Base-by-base conservation (phyloP, 2,113 vertebrate species). In the Acrocephalus kingi region DNA sequence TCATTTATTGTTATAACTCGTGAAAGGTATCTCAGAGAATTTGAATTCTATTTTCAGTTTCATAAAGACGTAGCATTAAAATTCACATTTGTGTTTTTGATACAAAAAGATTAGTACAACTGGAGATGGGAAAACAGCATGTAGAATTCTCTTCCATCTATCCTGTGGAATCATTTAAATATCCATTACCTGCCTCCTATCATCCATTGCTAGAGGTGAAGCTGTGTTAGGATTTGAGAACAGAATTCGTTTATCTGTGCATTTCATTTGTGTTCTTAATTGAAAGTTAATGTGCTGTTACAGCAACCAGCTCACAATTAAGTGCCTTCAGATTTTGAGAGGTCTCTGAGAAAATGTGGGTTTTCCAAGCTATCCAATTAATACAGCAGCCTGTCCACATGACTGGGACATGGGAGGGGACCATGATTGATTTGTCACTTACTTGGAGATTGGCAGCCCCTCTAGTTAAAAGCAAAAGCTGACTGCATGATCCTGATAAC, bases 31-130 rank as follows among this genome's bases (percentile, higher is more conserved):
- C 76, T 24, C 46, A 46, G 23, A 73, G 59, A 81, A 75, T 78
- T 69, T 85, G 55, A 86, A 67, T 90, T 87, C 63, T 64, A 27
- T 84, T 95, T 95, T 69, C 62, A 45, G 51, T 79, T 94, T 92
- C 55, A 55, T 81, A 85, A 89, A 89, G 79, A 48, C 5, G 2
- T 80, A 31, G 33, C 61, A 55, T 81, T 89, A 79, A 81, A 95
- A 89, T 85, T 87, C 66, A 72, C 22, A 7, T 76, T 80, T 69
- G 33, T 55, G 43, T 19, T 87, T 85, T 87, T 62, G 33, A 30
- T 84, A 49, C 8, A 7, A 74, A 91, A 79, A 54, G 62, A 83
- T 90, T 74, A 93, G 16, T 83, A 51, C 37, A 88, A 18, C 31
- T 85, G 59, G 63, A 89, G 74, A 55, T 68, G 23, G 72, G 49